Evolutionary conservation across 2,797 vertebrate genomes (phyloP).

Genomic region (Anabas testudineus): DNA sequence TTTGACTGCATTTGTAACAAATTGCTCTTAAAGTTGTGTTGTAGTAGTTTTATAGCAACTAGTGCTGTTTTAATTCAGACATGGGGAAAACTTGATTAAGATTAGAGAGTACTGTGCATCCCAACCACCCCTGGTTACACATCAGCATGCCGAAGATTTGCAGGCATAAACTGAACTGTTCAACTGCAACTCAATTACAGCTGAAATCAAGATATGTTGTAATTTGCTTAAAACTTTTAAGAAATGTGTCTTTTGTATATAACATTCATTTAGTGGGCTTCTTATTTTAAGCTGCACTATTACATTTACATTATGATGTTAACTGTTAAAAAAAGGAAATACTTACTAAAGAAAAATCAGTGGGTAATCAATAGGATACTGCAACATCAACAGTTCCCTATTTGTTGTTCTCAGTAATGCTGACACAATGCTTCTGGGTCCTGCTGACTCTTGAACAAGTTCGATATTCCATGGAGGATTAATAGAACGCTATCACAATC

Average conservation of each 20-base stretch:
- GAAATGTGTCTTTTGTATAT: neutral
- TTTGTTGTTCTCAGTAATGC: slow-evolving; percentile 56
- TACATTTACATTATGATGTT: slow-evolving; percentile 26
- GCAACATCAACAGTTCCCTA: slow-evolving; percentile 50
- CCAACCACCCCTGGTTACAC: neutral
- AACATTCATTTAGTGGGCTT: neutral
- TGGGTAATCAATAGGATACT: slow-evolving; percentile 34
- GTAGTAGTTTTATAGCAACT: too few species aligned
- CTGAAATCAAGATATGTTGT: neutral
- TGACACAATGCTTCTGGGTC: slow-evolving; percentile 61
- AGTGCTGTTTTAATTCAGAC: too few species aligned
- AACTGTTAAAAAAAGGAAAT: slow-evolving; percentile 28
- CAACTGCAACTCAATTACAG: neutral
- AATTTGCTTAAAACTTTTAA: neutral
- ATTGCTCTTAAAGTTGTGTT: too few species aligned
- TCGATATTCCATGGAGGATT: slow-evolving; percentile 43
- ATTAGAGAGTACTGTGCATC: slow-evolving; percentile 10
- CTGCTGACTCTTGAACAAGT: slow-evolving; percentile 60
- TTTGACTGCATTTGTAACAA: too few species aligned
- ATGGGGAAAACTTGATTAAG: too few species aligned
- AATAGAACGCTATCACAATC: slow-evolving; percentile 60
- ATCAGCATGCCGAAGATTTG: neutral
- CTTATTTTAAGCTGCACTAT: slow-evolving; percentile 6
- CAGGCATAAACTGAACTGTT: too few species aligned
- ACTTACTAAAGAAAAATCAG: slow-evolving; percentile 36